Evolutionary conservation across 1,140 invertebrate species (phyloP).

Genomic region (roundworm (Caenorhabditis elegans)): WBcel235 BX284602.5:1100001-1100500

Average conservation of each 20-base stretch:
- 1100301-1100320: no score
- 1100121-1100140: slow-evolving; percentile 52
- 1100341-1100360: no score
- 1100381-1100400: no score
- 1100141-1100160: slow-evolving; percentile 54
- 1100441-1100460: no score
- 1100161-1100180: neutral
- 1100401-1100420: no score
- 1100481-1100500: slow-evolving; percentile 51
- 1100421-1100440: no score
- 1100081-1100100: slow-evolving; percentile 39
- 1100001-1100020: slow-evolving; percentile 21
- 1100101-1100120: slow-evolving; percentile 44
- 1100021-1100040: neutral
- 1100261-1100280: no score
- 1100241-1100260: no score
- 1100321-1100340: no score
- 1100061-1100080: slow-evolving; percentile 36
- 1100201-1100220: neutral
- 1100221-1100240: no score
- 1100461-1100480: neutral
- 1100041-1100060: slow-evolving; percentile 46
- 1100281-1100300: no score
- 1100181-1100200: neutral
- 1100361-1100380: no score